Percentiles rank a stretch among this genome's conserved stretches.
Conservation (phyloP, 53 echinoderm and acorn worm species). For the Holothuria scabra region DNA sequence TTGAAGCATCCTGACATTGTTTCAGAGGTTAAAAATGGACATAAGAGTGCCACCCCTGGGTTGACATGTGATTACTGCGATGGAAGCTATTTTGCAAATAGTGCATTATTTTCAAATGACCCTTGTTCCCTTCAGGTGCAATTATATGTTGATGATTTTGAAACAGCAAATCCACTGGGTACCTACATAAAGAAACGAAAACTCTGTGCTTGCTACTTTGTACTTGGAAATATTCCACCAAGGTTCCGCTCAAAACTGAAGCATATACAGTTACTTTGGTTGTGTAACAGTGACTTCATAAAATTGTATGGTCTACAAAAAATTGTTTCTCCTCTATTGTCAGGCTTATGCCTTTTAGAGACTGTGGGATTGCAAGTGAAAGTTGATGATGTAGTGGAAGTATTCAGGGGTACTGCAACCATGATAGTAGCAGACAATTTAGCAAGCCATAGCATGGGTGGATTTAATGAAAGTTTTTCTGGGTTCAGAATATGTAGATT, state of each 20-base stretch:
- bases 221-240: slow-evolving; percentile 61
- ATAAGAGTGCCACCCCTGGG: background rate
- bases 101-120: slow-evolving; percentile 41
- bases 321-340: slow-evolving; percentile 48
- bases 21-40: slow-evolving; percentile 58
- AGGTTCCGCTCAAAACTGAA: slow-evolving; percentile 58
- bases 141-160: slow-evolving; percentile 62
- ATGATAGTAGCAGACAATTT: slow-evolving; percentile 70
- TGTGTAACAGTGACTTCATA: slow-evolving; percentile 13
- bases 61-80: slow-evolving; percentile 53
- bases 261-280: slow-evolving; percentile 46
- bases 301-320: slow-evolving; percentile 31
- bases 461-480: slow-evolving; percentile 60
- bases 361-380: slow-evolving; percentile 33
- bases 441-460: slow-evolving; percentile 66
- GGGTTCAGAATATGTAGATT: slow-evolving; percentile 54
- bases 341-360: slow-evolving; percentile 52
- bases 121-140: slow-evolving; percentile 29
- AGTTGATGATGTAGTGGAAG: slow-evolving; percentile 47
- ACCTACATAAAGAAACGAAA: slow-evolving; percentile 53
- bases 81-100: slow-evolving; percentile 32
- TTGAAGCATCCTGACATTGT: slow-evolving; percentile 52
- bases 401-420: slow-evolving; percentile 53
- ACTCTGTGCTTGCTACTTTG: slow-evolving; percentile 53
- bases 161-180: slow-evolving; percentile 57